A percentile compares a stretch with the other conserved stretches of the same genome.
These are phyloP conservation scores for Gibbula magus DNA, from an alignment of 2,888 invertebrate species.

Conservation along the genomic window DNA sequence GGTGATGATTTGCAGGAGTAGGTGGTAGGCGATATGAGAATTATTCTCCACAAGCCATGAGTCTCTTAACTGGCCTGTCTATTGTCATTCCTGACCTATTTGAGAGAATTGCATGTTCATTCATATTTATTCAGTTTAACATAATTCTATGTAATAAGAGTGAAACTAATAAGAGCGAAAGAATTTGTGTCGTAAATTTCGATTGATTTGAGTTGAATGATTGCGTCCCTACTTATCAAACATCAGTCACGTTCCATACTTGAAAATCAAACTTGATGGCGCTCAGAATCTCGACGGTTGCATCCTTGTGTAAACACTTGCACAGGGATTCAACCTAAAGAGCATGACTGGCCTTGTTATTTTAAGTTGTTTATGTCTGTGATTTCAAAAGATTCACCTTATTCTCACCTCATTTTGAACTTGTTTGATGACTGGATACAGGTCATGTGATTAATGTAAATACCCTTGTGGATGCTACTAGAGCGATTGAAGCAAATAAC, in stretches of 20 bases:
- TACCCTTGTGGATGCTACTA: too few species aligned
- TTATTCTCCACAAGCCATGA: too few species aligned
- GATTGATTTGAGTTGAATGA: constrained; percentile 2
- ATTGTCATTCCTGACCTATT: too few species aligned
- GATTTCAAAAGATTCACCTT: not conserved
- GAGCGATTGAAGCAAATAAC: constrained; percentile 13
- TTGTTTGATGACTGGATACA: too few species aligned
- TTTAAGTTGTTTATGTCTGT: not conserved
- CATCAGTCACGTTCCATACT: not conserved
- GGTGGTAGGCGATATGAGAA: too few species aligned
- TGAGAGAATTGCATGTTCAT: not conserved
- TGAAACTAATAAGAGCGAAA: constrained; percentile 5
- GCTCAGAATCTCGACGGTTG: too few species aligned
- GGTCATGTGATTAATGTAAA: too few species aligned
- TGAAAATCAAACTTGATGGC: too few species aligned
- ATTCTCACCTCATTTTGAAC: not conserved
- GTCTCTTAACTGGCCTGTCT: too few species aligned
- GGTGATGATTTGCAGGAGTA: too few species aligned
- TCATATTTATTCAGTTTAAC: constrained; percentile 17
- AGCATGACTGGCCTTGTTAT: not conserved
- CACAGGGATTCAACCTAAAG: too few species aligned
- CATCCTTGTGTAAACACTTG: too few species aligned
- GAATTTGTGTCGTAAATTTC: not conserved
- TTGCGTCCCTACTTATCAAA: constrained; percentile 1
- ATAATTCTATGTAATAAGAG: not conserved